Evolutionary conservation across 2,888 invertebrate genomes (phyloP).

Genomic region (Notodonta ziczac): DNA sequence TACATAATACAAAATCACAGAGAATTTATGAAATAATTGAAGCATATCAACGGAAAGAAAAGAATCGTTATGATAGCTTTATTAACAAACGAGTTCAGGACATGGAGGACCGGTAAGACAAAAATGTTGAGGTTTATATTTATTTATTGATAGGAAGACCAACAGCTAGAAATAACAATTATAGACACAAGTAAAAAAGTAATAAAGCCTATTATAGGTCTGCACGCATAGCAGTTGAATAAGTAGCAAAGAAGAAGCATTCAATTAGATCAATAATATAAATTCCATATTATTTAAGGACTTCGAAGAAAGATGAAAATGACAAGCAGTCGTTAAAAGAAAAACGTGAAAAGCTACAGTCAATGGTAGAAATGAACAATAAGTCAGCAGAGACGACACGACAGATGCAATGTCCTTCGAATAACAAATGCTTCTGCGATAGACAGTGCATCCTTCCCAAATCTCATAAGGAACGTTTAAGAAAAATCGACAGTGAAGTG

Average conservation of each 20-base stretch:
- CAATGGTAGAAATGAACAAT: constrained; percentile 26
- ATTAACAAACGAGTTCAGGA: constrained; percentile 45
- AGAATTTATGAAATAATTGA: constrained; percentile 44
- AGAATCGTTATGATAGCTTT: constrained; percentile 48
- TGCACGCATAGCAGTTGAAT: too few relatives aligned
- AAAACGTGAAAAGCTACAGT: constrained; percentile 10
- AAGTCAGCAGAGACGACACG: constrained; percentile 15
- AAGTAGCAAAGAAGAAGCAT: too few relatives aligned
- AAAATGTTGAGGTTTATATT: too few relatives aligned
- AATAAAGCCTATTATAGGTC: too few relatives aligned
- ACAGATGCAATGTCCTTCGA: constrained; percentile 8
- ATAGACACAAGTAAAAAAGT: too few relatives aligned
- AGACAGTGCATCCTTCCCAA: constrained; percentile 26
- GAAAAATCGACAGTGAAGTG: constrained; percentile 10
- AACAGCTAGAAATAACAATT: too few relatives aligned
- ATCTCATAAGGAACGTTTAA: constrained; percentile 12
- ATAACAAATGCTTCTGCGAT: constrained; percentile 24
- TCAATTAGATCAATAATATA: too few relatives aligned
- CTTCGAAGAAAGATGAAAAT: constrained; percentile 13
- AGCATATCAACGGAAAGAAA: constrained; percentile 41
- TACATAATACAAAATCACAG: constrained; percentile 16
- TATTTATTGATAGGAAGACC: too few relatives aligned
- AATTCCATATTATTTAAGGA: constrained; percentile 13
- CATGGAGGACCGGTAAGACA: constrained; percentile 40
- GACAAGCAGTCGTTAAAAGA: constrained; percentile 18